Evolutionary conservation across 2,797 vertebrate species (phyloP), one percentile per base, ranked within the genome.

Genomic region (Atherinosoma microstoma): DNA sequence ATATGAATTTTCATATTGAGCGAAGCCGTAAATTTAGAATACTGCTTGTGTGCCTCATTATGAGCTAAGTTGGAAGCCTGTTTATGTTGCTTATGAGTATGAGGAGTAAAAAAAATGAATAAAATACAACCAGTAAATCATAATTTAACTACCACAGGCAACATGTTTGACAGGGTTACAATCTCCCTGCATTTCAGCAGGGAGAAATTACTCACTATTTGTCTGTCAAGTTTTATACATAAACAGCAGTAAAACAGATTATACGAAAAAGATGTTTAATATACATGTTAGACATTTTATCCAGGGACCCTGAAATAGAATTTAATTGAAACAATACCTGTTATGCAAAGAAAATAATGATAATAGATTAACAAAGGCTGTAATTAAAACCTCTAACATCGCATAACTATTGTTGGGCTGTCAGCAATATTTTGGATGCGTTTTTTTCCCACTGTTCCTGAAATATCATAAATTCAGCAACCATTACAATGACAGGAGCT

Each of bases 31-130:
- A 11, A 78, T 49, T 24, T 32, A 38, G 24, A 58, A 10, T 0
- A 29, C 12, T 64, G 35, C 57, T 20, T 20, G 35, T 60, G 63
- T 36, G 22, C 53, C 30, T 80, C 27, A 40, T 70, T 7, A 49
- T 38, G 54, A 57, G 6, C 49, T 63, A 38, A 49, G 20, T 36
- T 70, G 42, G 20, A n/a, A 54, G 22, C 72, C 18, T 59, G n/a
- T 65, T 71, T 62, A 67, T 29, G 22, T 34, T n/a, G 18, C 36
- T 0, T 18, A 12, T 60, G 56, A 64, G 62, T 36, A 24, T 35
- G 24, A 57, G 6, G 20, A 49, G 9, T 9, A 16, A 54, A 66
- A 29, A 32, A 32, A 32, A 32, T 2, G 5, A n/a, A n/a, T n/a
- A 47, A 8, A 53, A 16, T 6, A 4, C 6, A 27, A 30, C 66